These are phyloP conservation scores for Cybosia mesomella DNA, from an alignment of 2,888 invertebrate species.

Conservation along the genomic window DNA sequence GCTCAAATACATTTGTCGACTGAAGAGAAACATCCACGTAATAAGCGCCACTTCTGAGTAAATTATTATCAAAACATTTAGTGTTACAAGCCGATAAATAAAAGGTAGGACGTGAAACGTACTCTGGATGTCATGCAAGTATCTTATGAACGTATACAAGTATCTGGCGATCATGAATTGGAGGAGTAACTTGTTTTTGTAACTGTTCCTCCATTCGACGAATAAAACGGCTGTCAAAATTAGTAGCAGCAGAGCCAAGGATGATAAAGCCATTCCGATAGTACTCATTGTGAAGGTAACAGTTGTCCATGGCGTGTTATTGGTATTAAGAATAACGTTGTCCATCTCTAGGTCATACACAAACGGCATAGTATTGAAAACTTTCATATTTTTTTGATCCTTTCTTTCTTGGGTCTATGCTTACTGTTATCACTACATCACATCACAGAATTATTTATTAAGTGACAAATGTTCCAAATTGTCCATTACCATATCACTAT, in stretches of 20 bases:
- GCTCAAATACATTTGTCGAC: constrained; percentile 70
- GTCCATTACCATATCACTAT: constrained; percentile 11
- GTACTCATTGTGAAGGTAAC: constrained; percentile 62
- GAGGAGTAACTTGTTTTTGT: constrained; percentile 76
- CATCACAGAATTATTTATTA: constrained; percentile 14
- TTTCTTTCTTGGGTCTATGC: not conserved
- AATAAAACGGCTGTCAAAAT: constrained; percentile 70
- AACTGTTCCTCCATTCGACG: constrained; percentile 72
- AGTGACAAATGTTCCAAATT: constrained; percentile 18
- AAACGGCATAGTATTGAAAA: not conserved
- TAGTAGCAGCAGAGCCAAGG: constrained; percentile 63
- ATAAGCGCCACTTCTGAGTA: constrained; percentile 72
- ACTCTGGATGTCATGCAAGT: constrained; percentile 58
- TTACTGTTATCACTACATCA: constrained; percentile 4
- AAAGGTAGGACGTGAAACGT: constrained; percentile 42
- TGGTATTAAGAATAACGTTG: constrained; percentile 42
- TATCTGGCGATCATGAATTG: constrained; percentile 77
- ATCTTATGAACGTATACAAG: constrained; percentile 65
- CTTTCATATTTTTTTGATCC: not conserved
- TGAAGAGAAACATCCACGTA: constrained; percentile 77
- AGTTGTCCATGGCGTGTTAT: constrained; percentile 46
- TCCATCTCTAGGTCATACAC: constrained; percentile 45
- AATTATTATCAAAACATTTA: constrained; percentile 55
- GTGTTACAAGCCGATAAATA: constrained; percentile 36
- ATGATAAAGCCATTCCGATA: constrained; percentile 66